phyloP scores from a whole-genome alignment of 2,888 invertebrate species.

The Entomobrya proxima region DNA sequence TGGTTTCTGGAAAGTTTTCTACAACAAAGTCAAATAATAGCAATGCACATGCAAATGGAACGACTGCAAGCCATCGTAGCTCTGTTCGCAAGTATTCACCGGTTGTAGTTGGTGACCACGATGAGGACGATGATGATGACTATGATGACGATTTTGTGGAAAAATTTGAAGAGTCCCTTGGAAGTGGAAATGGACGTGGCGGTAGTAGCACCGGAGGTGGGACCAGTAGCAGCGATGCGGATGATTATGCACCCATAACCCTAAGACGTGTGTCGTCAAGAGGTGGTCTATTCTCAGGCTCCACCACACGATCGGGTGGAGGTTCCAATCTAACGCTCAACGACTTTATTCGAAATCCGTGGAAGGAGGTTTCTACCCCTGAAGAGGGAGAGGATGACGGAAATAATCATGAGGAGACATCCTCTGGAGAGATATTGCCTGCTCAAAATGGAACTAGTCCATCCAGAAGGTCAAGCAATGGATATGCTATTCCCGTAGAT shows the following conservation, averaged over 20 bases:
- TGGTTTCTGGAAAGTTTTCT: conserved; percentile 7
- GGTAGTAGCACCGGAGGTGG: conserved; percentile 48
- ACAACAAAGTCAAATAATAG: conserved; percentile 15
- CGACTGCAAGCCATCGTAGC: neutral
- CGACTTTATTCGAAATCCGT: conserved; percentile 72
- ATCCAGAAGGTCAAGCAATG: conserved; percentile 33
- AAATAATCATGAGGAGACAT: neutral
- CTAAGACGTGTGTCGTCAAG: conserved; percentile 27
- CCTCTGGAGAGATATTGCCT: conserved; percentile 22
- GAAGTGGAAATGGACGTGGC: neutral
- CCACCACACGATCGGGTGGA: conserved; percentile 19
- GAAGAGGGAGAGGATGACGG: conserved; percentile 16
- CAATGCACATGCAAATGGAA: conserved; percentile 44
- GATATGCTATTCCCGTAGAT: conserved; percentile 62
- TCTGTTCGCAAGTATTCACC: conserved; percentile 50
- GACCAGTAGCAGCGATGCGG: conserved; percentile 43
- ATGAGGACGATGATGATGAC: conserved; percentile 65
- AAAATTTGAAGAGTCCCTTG: conserved; percentile 44
- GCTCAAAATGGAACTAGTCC: conserved; percentile 33
- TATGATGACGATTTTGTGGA: conserved; percentile 66
- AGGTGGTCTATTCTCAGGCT: neutral
- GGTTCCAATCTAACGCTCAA: conserved; percentile 66
- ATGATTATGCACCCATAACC: conserved; percentile 45
- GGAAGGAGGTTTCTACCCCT: conserved; percentile 43
- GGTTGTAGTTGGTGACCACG: conserved; percentile 26